Conservation (phyloP, 2,888 invertebrate species). For the Coremacera marginata region DNA sequence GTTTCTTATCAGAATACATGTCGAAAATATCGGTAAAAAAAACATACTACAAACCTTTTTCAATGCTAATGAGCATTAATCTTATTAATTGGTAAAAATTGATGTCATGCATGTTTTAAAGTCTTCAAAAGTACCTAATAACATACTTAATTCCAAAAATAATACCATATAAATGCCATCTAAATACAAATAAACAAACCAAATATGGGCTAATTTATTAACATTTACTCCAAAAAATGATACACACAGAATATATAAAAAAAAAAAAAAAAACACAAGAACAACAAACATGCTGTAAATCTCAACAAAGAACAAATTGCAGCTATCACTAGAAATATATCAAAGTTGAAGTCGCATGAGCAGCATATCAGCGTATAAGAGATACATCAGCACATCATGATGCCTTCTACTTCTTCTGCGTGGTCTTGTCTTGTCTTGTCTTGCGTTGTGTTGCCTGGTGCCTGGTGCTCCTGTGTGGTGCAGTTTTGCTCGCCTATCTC, state of each 20-base stretch:
- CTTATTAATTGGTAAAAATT: conserved; percentile 58
- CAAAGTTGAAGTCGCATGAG: conserved; percentile 11
- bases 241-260: conserved; percentile 51
- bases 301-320: conserved; percentile 58
- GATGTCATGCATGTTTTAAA: conserved; percentile 60
- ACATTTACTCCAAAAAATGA: conserved; percentile 63
- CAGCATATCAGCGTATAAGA: neutral
- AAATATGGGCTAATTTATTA: conserved; percentile 63
- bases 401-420: too few relatives aligned
- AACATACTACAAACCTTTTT: neutral
- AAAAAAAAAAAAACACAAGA: conserved; percentile 45
- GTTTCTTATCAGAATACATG: too few relatives aligned
- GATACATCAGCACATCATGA: too few relatives aligned
- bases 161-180: neutral
- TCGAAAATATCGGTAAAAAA: neutral
- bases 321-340: conserved; percentile 54
- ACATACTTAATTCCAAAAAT: conserved; percentile 48
- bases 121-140: conserved; percentile 53
- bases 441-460: neutral
- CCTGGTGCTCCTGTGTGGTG: neutral
- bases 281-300: conserved; percentile 43
- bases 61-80: neutral
- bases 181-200: conserved; percentile 37
- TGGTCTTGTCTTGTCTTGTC: too few relatives aligned
- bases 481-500: conserved; percentile 50